Evolutionary conservation across 2,888 invertebrate species (phyloP).

Genomic region (Dasypogon diadema): DNA sequence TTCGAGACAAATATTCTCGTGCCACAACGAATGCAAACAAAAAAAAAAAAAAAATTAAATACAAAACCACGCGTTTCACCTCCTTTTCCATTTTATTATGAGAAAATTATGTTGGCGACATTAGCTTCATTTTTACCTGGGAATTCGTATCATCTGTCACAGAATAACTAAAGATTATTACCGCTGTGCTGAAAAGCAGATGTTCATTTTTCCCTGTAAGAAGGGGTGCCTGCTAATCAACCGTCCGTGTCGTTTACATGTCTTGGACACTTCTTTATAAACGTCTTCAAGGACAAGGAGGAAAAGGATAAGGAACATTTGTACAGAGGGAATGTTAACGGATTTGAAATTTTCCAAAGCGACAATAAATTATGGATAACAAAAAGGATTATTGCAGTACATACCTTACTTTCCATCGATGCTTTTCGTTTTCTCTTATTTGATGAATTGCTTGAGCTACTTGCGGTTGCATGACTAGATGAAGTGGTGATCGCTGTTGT

Average conservation of each 20-base stretch:
- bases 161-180: neutral
- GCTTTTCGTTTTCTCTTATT: slow-evolving; percentile 54
- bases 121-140: neutral
- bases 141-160: slow-evolving; percentile 18
- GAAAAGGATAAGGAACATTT: neutral
- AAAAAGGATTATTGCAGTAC: neutral
- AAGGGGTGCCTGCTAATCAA: slow-evolving; percentile 10
- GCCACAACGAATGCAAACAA: no score
- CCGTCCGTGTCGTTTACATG: neutral
- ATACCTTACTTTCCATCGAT: slow-evolving; percentile 50
- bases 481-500: neutral
- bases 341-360: neutral
- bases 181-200: neutral
- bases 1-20: no score
- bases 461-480: slow-evolving; percentile 22
- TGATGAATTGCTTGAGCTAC: slow-evolving; percentile 23
- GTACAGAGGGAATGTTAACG: neutral
- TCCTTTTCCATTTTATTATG: neutral
- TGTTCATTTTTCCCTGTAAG: slow-evolving; percentile 17
- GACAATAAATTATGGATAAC: neutral
- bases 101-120: neutral
- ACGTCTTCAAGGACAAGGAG: neutral
- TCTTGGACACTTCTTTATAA: neutral
- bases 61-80: neutral
- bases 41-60: no score